Conservation (phyloP, 2,113 vertebrate genomes). For the Heloderma charlesbogerti region DNA sequence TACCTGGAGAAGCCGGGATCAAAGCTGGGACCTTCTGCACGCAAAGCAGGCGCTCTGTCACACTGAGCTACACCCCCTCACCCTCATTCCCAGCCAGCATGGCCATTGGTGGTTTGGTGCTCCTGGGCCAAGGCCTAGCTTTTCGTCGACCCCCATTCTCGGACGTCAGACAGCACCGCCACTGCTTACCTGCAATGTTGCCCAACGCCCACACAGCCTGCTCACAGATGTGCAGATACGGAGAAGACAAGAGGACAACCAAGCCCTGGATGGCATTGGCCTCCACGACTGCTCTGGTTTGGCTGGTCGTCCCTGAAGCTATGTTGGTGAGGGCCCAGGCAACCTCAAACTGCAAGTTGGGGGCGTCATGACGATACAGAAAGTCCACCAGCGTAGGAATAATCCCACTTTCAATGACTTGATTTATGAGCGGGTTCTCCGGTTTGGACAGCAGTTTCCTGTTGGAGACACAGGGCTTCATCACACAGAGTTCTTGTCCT, state of each 20-base stretch:
- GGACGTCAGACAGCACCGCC: not conserved
- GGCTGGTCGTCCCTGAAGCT: constrained; percentile 87
- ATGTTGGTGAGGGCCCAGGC: constrained; percentile 96
- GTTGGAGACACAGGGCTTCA: constrained; percentile 18
- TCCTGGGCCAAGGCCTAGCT: not conserved
- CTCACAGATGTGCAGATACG: constrained; percentile 87
- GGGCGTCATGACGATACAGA: constrained; percentile 74
- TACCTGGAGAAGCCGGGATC: too few species aligned
- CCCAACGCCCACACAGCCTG: constrained; percentile 94
- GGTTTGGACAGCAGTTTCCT: constrained; percentile 89
- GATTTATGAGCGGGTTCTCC: constrained; percentile 82
- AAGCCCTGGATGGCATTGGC: constrained; percentile 86
- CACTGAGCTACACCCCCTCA: too few species aligned
- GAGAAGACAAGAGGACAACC: constrained; percentile 84
- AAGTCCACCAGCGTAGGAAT: constrained; percentile 87
- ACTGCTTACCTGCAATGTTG: constrained; percentile 89
- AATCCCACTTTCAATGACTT: constrained; percentile 84
- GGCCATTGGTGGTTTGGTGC: too few species aligned
- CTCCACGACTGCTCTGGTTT: constrained; percentile 88
- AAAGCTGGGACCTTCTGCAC: too few species aligned
- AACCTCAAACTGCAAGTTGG: constrained; percentile 88
- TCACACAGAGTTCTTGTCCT: too few species aligned
- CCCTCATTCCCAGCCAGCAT: too few species aligned
- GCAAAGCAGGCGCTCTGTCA: too few species aligned
- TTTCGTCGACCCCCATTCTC: not conserved